A percentile compares a stretch with the other conserved stretches of the same genome.
Conservation (phyloP, 2,113 vertebrate species). For the Neolamprologus longior region DNA sequence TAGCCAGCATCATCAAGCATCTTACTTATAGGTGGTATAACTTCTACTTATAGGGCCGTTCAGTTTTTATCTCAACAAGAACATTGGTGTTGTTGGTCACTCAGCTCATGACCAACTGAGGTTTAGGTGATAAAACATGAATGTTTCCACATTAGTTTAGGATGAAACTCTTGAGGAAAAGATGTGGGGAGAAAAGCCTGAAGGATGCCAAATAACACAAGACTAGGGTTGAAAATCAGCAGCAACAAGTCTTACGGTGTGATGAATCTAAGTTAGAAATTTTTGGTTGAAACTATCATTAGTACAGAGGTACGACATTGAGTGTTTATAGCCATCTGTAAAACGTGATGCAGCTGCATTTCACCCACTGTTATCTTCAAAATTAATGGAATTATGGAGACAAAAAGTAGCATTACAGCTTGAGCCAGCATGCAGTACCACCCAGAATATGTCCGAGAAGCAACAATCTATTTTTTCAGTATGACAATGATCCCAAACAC, state of each 20-base stretch:
- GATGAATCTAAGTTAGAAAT: not conserved
- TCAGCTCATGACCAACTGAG: not conserved
- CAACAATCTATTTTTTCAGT: not conserved
- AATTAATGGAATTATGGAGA: not conserved
- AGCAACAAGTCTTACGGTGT: not conserved
- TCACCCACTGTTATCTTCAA: not conserved
- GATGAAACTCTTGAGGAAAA: not conserved
- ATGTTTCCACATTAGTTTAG: not conserved
- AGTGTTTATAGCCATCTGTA: not conserved
- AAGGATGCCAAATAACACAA: not conserved
- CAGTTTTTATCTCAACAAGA: not conserved
- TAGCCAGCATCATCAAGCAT: not conserved
- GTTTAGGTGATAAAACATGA: not conserved
- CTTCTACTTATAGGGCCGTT: not conserved
- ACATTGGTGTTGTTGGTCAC: not conserved
- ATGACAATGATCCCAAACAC: not conserved
- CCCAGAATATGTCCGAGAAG: not conserved
- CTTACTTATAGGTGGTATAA: not conserved
- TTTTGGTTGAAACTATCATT: not conserved
- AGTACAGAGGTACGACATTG: not conserved
- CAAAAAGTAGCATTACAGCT: not conserved
- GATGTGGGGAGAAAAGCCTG: not conserved
- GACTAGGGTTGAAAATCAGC: rapidly evolving
- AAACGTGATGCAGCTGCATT: not conserved
- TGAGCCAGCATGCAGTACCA: not conserved